phyloP scores from a whole-genome alignment of 2,113 vertebrate genomes.

The Albula goreensis region DNA sequence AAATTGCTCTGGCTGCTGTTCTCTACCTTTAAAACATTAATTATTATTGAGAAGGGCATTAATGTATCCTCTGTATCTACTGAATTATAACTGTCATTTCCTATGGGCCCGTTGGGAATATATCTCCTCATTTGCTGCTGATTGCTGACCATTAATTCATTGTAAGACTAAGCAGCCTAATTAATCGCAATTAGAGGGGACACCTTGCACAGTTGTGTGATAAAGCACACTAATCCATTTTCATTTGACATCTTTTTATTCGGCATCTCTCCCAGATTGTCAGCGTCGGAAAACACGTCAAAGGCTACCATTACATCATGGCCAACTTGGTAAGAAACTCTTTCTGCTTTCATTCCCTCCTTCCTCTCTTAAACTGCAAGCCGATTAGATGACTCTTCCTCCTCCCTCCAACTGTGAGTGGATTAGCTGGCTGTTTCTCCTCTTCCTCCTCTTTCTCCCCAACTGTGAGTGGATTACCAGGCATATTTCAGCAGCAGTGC shows the following conservation, averaged over 20 bases:
- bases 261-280: slow-evolving; percentile 78
- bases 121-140: slow-evolving; percentile 8
- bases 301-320: slow-evolving; percentile 98
- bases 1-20: not conserved
- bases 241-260: slow-evolving; percentile 45
- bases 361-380: not conserved
- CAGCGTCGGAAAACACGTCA: slow-evolving; percentile 96
- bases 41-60: not conserved
- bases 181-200: not conserved
- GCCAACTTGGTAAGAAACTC: slow-evolving; percentile 89
- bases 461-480: not conserved
- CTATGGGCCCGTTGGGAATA: not conserved
- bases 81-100: not conserved
- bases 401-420: not conserved
- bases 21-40: slow-evolving; percentile 7
- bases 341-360: not conserved
- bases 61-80: not conserved
- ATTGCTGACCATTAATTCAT: slow-evolving; percentile 22
- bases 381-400: not conserved
- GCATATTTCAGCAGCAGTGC: not conserved
- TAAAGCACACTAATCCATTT: slow-evolving; percentile 49
- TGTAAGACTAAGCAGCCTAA: slow-evolving; percentile 13
- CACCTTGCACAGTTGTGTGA: slow-evolving; percentile 23
- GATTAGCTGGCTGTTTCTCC: not conserved
- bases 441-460: not conserved